Percentiles rank a stretch among this genome's conserved stretches.
phyloP scores from a whole-genome alignment of 2,888 invertebrate species.

The Tetramorium bicarinatum region DNA sequence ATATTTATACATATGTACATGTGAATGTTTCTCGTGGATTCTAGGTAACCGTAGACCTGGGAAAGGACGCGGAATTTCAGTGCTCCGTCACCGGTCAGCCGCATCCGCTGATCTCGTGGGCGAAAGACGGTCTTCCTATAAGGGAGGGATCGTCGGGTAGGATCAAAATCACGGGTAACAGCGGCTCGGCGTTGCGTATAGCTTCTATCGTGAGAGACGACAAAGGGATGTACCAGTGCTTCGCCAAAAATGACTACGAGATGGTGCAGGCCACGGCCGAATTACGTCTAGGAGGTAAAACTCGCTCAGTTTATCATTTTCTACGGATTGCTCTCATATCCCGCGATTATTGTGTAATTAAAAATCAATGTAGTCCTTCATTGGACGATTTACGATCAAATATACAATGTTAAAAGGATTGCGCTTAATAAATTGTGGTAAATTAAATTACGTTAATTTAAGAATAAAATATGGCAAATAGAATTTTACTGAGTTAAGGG shows the following conservation, averaged over 20 bases:
- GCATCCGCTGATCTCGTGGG: slow-evolving; percentile 86
- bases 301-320: background rate
- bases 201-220: slow-evolving; percentile 91
- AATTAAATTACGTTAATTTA: background rate
- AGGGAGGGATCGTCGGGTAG: slow-evolving; percentile 84
- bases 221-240: slow-evolving; percentile 97
- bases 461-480: background rate
- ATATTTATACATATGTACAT: background rate
- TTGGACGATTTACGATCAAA: background rate
- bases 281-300: slow-evolving; percentile 92
- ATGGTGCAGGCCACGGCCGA: slow-evolving; percentile 94
- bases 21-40: slow-evolving; percentile 88
- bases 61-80: slow-evolving; percentile 94
- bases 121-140: slow-evolving; percentile 87
- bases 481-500: background rate
- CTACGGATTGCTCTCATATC: background rate
- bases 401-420: background rate
- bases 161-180: slow-evolving; percentile 83
- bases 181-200: slow-evolving; percentile 85
- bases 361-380: background rate
- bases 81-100: slow-evolving; percentile 96
- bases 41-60: slow-evolving; percentile 93
- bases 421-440: background rate
- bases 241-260: slow-evolving; percentile 94
- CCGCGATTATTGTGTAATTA: background rate